phyloP scores from a whole-genome alignment of 2,113 vertebrate species.

The Antechinus stuartii region DNA sequence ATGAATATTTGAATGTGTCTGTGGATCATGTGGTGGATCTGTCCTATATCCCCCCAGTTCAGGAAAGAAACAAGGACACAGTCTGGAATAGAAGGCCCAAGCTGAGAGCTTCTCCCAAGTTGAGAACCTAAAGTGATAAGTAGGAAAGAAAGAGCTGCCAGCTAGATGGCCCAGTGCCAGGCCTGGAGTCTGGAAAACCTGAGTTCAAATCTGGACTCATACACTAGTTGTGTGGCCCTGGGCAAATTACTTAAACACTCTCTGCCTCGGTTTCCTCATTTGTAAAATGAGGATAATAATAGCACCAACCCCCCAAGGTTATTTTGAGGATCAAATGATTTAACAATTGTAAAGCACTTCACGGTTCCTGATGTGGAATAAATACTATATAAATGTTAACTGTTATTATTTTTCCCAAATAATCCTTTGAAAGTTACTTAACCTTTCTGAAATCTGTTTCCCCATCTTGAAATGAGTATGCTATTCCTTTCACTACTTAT shows the following conservation, averaged over 20 bases:
- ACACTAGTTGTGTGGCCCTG: no score
- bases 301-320: neutral
- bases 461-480: neutral
- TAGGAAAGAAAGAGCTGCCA: neutral
- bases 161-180: neutral
- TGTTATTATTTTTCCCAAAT: neutral
- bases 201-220: neutral
- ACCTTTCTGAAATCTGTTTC: neutral
- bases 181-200: neutral
- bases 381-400: neutral
- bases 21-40: neutral
- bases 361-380: neutral
- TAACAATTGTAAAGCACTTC: neutral
- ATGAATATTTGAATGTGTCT: no score
- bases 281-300: neutral
- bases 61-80: neutral
- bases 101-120: neutral
- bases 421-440: neutral
- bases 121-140: neutral
- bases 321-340: neutral
- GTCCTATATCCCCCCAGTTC: neutral
- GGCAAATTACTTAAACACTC: no score
- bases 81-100: neutral
- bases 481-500: neutral
- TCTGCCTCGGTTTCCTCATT: no score